These are phyloP conservation scores for Chaenocephalus aceratus DNA, from an alignment of 2,113 vertebrate species.

Conservation along the genomic window DNA sequence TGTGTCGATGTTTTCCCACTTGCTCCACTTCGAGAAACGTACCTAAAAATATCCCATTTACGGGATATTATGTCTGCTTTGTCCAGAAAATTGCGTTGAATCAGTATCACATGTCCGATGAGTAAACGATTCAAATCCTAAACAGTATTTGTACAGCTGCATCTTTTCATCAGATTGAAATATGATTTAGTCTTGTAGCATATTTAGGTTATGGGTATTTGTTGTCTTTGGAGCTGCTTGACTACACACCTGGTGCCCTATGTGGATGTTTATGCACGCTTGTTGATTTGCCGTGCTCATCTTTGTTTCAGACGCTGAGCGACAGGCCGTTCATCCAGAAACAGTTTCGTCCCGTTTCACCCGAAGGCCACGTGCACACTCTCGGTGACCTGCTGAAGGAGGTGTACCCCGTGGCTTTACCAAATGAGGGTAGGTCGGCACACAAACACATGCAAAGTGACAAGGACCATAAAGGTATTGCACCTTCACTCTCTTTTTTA, in stretches of 20 bases:
- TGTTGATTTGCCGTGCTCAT: slow-evolving; percentile 17
- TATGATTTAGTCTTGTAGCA: too few relatives aligned
- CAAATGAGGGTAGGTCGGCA: slow-evolving; percentile 86
- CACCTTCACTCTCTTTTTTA: too few relatives aligned
- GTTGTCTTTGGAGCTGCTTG: too few relatives aligned
- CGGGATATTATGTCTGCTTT: background rate
- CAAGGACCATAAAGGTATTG: background rate
- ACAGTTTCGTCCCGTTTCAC: slow-evolving; percentile 91
- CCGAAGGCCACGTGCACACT: slow-evolving; percentile 90
- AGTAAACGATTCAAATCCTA: background rate
- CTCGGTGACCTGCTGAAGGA: slow-evolving; percentile 94
- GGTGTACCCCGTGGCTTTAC: slow-evolving; percentile 89
- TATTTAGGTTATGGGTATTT: too few relatives aligned
- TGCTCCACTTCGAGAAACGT: background rate
- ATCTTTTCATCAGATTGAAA: too few relatives aligned
- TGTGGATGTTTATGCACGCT: background rate
- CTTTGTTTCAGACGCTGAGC: slow-evolving; percentile 86
- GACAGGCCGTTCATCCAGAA: slow-evolving; percentile 97
- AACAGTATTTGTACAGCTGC: background rate
- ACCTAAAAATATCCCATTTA: slow-evolving; percentile 20
- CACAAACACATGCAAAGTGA: background rate
- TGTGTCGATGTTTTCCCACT: background rate
- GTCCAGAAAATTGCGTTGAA: background rate
- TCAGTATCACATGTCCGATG: background rate
- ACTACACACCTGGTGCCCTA: too few relatives aligned